phyloP scores from a whole-genome alignment of 2,113 vertebrate genomes.

The Grus americana region DNA sequence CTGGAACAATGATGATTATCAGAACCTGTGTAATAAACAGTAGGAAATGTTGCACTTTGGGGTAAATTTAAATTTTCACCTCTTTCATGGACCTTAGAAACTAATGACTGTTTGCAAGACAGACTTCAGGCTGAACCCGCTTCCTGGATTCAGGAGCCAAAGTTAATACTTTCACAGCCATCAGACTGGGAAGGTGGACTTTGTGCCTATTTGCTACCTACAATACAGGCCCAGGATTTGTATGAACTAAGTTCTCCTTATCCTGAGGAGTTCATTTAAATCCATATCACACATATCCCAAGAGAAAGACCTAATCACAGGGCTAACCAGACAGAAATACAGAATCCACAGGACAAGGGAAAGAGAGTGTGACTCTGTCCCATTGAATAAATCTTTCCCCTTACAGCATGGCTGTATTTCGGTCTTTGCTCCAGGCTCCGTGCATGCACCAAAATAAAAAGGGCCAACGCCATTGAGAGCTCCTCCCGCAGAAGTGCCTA shows the following conservation, averaged over 20 bases:
- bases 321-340: background rate
- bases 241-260: background rate
- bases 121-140: background rate
- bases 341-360: background rate
- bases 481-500: background rate
- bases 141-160: background rate
- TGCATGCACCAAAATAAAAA: background rate
- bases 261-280: background rate
- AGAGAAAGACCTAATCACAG: background rate
- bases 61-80: background rate
- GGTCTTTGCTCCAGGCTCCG: background rate
- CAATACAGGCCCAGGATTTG: background rate
- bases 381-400: fast-evolving
- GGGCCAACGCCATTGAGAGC: background rate
- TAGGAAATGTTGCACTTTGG: background rate
- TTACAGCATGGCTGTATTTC: background rate
- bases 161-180: background rate
- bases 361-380: background rate
- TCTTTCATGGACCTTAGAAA: background rate
- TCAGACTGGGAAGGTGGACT: background rate
- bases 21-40: background rate
- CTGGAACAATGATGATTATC: background rate
- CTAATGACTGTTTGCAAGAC: background rate
- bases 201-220: background rate
- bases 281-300: background rate